Base-by-base conservation (phyloP, 1,140 invertebrate genomes). In the Drosophila kikkawai region DNA sequence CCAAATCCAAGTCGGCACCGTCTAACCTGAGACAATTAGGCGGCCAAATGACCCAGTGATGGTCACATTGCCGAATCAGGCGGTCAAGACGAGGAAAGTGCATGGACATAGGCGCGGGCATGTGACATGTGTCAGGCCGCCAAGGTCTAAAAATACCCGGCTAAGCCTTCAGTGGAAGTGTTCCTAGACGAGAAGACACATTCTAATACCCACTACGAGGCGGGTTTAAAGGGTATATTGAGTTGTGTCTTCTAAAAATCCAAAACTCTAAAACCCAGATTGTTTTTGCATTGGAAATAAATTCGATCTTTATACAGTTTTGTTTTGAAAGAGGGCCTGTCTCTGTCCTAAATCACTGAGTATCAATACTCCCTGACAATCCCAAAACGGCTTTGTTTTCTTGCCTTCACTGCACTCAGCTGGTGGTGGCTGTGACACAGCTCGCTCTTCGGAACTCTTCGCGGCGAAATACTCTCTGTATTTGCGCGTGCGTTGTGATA, bases 41-140 rank as follows among this genome's bases (percentile, higher is more conserved):
- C 9, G 17, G 26, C 36, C 36, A 58, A 60, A 34, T 15, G n/a
- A 19, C 34, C 22, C n/a, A 44, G 13, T 26, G 19, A 13, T 37
- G 50, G 82, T 80, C 77, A 80, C 77, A 85, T 74, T 80, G 68
- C 68, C 59, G 59, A 66, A 75, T 47, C 71, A 41, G 69, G 41
- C 59, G 51, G 39, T 19, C 15, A 17, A 39, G 13, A 42, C 37
- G 12, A 22, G 39, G 56, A 32, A n/a, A 29, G 12, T 45, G 22
- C 42, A 60, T 58, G 41, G 53, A 26, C 51, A 22, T 45, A 11
- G 50, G 56, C 8, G n/a, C 36, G 37, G 61, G 56, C 64, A 76
- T 53, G 48, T 60, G 63, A 77, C 69, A 74, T 42, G 36, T 37
- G 41, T 37, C 29, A n/a, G 45, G 48, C 34, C 34, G 7, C 8